These are phyloP conservation scores for Hipparchia sbordonii DNA, from an alignment of 2,888 invertebrate species.

Conservation along the genomic window DNA sequence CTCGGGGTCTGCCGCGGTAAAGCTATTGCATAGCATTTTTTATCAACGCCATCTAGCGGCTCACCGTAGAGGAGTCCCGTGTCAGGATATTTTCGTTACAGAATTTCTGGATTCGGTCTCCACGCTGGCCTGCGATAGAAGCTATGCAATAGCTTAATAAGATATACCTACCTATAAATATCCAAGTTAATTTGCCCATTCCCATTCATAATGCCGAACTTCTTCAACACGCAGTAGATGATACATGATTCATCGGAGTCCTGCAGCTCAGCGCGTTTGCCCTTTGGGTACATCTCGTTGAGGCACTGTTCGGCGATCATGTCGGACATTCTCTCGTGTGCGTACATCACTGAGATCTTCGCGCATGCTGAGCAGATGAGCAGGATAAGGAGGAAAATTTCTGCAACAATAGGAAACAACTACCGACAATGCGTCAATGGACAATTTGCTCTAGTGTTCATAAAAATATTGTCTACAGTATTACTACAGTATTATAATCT, in stretches of 20 bases:
- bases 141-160: too few relatives aligned
- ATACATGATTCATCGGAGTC: constrained; percentile 74
- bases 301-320: constrained; percentile 66
- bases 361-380: constrained; percentile 49
- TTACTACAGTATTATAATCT: too few relatives aligned
- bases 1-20: too few relatives aligned
- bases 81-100: too few relatives aligned
- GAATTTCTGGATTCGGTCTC: too few relatives aligned
- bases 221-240: constrained; percentile 72
- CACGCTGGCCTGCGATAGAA: too few relatives aligned
- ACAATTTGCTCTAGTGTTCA: too few relatives aligned
- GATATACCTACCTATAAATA: constrained; percentile 67
- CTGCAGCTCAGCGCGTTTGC: constrained; percentile 59
- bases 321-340: constrained; percentile 69
- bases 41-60: too few relatives aligned
- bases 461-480: too few relatives aligned
- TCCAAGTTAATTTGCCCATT: constrained; percentile 69
- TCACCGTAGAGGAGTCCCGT: too few relatives aligned
- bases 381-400: constrained; percentile 40
- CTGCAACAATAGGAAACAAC: constrained; percentile 36
- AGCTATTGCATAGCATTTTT: too few relatives aligned
- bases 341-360: constrained; percentile 73
- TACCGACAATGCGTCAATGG: too few relatives aligned
- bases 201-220: constrained; percentile 69
- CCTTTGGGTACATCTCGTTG: constrained; percentile 68